Conservation (phyloP, 1,140 invertebrate genomes). For the Atta texana region DNA sequence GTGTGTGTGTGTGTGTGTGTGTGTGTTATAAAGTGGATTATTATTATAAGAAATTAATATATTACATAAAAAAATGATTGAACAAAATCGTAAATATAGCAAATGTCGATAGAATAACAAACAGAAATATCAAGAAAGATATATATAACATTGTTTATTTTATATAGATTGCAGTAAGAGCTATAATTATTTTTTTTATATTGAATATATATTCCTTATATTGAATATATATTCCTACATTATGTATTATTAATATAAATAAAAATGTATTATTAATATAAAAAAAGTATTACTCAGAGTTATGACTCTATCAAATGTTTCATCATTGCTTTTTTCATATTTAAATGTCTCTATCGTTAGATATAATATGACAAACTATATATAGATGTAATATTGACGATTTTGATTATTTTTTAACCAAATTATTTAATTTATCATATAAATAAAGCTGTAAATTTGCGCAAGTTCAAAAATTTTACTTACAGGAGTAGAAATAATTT, state of each 20-base stretch:
- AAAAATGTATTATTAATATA: slow-evolving; percentile 43
- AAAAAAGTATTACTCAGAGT: slow-evolving; percentile 25
- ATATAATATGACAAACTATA: background rate
- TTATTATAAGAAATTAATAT: background rate
- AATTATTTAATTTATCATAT: background rate
- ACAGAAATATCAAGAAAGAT: background rate
- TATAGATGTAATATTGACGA: background rate
- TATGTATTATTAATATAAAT: slow-evolving; percentile 46
- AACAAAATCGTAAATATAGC: slow-evolving; percentile 6
- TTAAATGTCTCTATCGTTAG: background rate
- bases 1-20: no score
- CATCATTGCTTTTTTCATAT: background rate
- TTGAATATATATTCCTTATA: background rate
- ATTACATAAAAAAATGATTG: background rate
- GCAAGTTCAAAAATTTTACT: slow-evolving; percentile 20
- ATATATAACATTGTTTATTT: background rate
- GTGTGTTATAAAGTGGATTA: background rate
- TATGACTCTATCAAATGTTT: slow-evolving; percentile 4
- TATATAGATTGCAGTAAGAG: background rate
- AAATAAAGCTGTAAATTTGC: background rate
- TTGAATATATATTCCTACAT: background rate
- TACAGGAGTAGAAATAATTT: slow-evolving; percentile 67
- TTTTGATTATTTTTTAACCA: background rate
- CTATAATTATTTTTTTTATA: background rate
- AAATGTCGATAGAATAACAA: background rate